Conservation (phyloP, 2,888 invertebrate genomes). For the Thera britannica region DNA sequence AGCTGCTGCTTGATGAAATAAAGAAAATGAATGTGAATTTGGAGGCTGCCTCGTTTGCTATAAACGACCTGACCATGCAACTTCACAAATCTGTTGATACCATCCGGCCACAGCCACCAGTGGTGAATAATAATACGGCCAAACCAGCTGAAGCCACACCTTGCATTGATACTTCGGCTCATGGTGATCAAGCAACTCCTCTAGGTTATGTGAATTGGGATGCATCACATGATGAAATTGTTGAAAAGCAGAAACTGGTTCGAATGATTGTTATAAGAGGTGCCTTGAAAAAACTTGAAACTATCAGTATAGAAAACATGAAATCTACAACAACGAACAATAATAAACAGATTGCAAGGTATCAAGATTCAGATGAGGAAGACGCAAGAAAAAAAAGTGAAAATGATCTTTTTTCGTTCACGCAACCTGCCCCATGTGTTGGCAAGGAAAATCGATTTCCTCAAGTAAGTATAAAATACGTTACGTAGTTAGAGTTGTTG, state of each 20-base stretch:
- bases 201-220: constrained; percentile 20
- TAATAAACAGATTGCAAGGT: neutral
- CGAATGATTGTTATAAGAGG: neutral
- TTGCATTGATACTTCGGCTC: neutral
- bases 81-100: neutral
- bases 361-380: neutral
- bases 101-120: constrained; percentile 1
- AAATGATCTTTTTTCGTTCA: neutral
- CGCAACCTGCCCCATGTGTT: neutral
- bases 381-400: neutral
- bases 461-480: constrained; percentile 1
- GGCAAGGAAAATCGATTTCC: constrained; percentile 12
- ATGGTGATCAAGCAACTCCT: neutral
- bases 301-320: neutral
- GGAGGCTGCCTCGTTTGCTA: constrained; percentile 6
- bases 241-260: neutral
- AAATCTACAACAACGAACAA: neutral
- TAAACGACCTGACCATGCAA: constrained; percentile 11
- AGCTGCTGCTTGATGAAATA: constrained; percentile 3
- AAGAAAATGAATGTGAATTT: constrained; percentile 9
- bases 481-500: too few species aligned
- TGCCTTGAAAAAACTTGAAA: neutral
- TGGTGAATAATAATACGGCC: neutral
- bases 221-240: neutral
- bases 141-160: neutral